These are phyloP conservation scores for Anthrax anthrax DNA, from an alignment of 2,888 invertebrate genomes.

Conservation along the genomic window DNA sequence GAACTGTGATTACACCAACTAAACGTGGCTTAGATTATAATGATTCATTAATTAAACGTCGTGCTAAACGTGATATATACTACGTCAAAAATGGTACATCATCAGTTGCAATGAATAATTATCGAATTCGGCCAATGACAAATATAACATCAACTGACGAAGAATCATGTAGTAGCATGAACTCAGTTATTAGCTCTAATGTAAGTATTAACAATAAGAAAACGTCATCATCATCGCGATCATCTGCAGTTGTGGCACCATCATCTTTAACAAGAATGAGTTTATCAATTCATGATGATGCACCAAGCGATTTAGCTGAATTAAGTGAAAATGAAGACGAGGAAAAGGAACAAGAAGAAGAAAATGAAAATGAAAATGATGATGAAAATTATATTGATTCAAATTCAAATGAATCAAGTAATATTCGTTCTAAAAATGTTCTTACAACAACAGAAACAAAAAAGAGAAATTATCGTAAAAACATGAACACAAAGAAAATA, in stretches of 20 bases:
- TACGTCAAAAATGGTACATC: not conserved
- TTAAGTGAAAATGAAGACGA: not conserved
- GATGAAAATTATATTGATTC: too few relatives aligned
- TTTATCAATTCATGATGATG: slow-evolving; percentile 42
- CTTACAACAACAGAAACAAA: too few relatives aligned
- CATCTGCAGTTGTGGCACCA: slow-evolving; percentile 43
- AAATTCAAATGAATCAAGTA: too few relatives aligned
- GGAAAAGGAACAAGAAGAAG: too few relatives aligned
- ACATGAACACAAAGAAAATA: too few relatives aligned
- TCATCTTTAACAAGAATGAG: slow-evolving; percentile 39
- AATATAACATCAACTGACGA: slow-evolving; percentile 2
- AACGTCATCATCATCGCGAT: slow-evolving; percentile 17
- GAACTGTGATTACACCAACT: slow-evolving; percentile 13
- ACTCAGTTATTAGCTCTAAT: slow-evolving; percentile 13
- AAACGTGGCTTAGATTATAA: slow-evolving; percentile 11
- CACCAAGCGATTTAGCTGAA: not conserved
- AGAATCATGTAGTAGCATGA: slow-evolving; percentile 14
- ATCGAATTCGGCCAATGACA: slow-evolving; percentile 8
- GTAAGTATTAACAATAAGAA: slow-evolving; percentile 4
- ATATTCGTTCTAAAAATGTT: too few relatives aligned
- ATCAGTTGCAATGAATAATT: too few relatives aligned
- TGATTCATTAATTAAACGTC: slow-evolving; percentile 8
- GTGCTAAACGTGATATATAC: slow-evolving; percentile 4
- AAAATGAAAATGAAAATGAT: too few relatives aligned
- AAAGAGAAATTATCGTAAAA: too few relatives aligned